Percentiles rank a stretch among this genome's conserved stretches.
phyloP scores from a whole-genome alignment of 2,888 invertebrate genomes.

The Lepidonotus clava region DNA sequence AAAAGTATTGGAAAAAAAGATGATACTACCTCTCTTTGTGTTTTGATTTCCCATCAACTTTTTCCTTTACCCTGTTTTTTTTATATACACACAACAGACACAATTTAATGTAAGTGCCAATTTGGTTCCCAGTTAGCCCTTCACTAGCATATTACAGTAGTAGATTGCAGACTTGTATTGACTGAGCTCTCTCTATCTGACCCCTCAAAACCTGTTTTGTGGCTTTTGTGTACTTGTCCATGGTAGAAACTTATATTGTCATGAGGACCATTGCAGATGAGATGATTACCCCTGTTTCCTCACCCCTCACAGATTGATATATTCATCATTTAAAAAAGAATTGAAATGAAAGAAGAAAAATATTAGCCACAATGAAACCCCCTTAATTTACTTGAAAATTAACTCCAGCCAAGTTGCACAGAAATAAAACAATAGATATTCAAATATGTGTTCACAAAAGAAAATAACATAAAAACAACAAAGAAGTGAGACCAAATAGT shows the following conservation, averaged over 20 bases:
- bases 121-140: slow-evolving; percentile 43
- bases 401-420: too few relatives aligned
- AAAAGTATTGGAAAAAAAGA: too few relatives aligned
- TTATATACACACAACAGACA: slow-evolving; percentile 52
- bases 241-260: background rate
- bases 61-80: slow-evolving; percentile 42
- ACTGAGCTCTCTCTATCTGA: background rate
- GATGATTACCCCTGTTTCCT: background rate
- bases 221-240: slow-evolving; percentile 17
- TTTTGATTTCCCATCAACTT: slow-evolving; percentile 43
- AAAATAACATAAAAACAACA: too few relatives aligned
- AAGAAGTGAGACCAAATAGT: too few relatives aligned
- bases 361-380: too few relatives aligned
- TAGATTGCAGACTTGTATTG: slow-evolving; percentile 45
- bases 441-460: too few relatives aligned
- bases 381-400: too few relatives aligned
- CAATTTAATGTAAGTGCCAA: slow-evolving; percentile 54
- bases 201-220: slow-evolving; percentile 7
- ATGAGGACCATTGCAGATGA: background rate
- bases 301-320: background rate
- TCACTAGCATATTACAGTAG: slow-evolving; percentile 1
- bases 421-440: too few relatives aligned
- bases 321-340: too few relatives aligned
- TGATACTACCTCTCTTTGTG: background rate
- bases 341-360: too few relatives aligned